These are phyloP conservation scores for Emydoidea blandingii DNA, from an alignment of 2,797 vertebrate genomes.

Conservation along the genomic window DNA sequence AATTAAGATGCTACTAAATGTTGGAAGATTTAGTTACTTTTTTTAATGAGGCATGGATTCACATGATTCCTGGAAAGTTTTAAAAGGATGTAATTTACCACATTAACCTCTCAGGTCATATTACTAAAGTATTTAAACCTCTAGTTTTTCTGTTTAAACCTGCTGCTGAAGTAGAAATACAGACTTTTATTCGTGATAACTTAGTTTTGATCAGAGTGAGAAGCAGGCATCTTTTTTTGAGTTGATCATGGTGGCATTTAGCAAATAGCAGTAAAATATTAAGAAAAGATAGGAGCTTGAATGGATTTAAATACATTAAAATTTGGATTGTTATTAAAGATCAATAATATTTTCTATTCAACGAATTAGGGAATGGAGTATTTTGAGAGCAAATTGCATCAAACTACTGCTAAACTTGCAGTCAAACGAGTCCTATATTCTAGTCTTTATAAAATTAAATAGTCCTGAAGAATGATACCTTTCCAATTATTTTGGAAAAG, in stretches of 20 bases:
- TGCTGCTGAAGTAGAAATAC: slow-evolving; percentile 54
- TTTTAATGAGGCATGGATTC: background rate
- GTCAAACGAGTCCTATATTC: background rate
- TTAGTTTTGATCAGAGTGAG: slow-evolving; percentile 53
- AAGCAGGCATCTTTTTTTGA: slow-evolving; percentile 51
- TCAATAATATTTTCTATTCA: background rate
- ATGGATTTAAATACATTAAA: slow-evolving; percentile 44
- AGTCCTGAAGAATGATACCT: slow-evolving; percentile 44
- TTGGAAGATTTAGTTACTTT: slow-evolving; percentile 31
- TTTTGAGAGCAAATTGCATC: background rate
- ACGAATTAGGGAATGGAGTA: background rate
- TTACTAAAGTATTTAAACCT: slow-evolving; percentile 59
- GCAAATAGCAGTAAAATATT: slow-evolving; percentile 64
- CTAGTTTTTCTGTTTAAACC: slow-evolving; percentile 52
- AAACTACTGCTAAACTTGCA: background rate
- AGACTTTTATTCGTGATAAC: slow-evolving; percentile 46
- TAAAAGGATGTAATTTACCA: slow-evolving; percentile 38
- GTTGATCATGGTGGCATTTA: slow-evolving; percentile 67
- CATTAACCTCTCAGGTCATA: slow-evolving; percentile 68
- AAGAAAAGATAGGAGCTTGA: slow-evolving; percentile 57
- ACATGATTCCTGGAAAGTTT: background rate
- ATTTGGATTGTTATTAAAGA: slow-evolving; percentile 15
- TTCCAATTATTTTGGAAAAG: slow-evolving; percentile 47
- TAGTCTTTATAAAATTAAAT: background rate
- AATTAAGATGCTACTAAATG: slow-evolving; percentile 32